Percentiles rank a stretch among this genome's conserved stretches.
Evolutionary conservation across 2,888 invertebrate species (phyloP).

Genomic region (Amblyjoppa fuscipennis): DNA sequence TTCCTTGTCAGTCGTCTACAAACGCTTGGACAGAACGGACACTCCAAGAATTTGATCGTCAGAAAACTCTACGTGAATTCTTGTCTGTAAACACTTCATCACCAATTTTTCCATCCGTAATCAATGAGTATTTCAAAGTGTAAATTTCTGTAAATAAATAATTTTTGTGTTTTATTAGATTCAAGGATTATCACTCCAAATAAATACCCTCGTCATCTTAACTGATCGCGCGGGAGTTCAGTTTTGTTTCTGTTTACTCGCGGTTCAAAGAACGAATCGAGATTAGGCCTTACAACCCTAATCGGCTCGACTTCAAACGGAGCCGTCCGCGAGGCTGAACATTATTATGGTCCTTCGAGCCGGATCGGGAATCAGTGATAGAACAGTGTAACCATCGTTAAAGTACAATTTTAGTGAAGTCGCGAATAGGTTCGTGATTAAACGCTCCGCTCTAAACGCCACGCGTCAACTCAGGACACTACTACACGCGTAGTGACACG

Average conservation of each 20-base stretch:
- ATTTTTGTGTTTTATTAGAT: not conserved
- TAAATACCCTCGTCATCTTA: constrained; percentile 1
- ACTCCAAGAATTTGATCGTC: not conserved
- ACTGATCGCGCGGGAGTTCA: constrained; percentile 3
- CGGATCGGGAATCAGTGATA: not conserved
- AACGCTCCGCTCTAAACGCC: constrained; percentile 1
- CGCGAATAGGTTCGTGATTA: not conserved
- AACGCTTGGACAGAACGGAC: not conserved
- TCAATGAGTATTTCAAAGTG: too few relatives aligned
- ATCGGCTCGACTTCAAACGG: constrained; percentile 3
- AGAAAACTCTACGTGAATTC: not conserved
- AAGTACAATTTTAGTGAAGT: not conserved
- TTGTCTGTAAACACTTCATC: not conserved
- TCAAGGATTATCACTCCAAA: not conserved
- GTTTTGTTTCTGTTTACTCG: not conserved
- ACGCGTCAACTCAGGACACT: not conserved
- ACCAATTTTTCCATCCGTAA: too few relatives aligned
- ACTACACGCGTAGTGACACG: not conserved
- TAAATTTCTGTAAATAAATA: not conserved
- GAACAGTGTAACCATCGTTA: not conserved
- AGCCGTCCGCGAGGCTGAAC: constrained; percentile 10
- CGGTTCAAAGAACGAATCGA: not conserved
- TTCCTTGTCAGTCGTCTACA: not conserved
- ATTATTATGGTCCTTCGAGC: constrained; percentile 33
- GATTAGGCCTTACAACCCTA: constrained; percentile 8